A percentile compares a stretch with the other conserved stretches of the same genome.
These are phyloP conservation scores for Paramuricea clavata DNA, from an alignment of 92 coral and sea anemone genomes.

Conservation along the genomic window DNA sequence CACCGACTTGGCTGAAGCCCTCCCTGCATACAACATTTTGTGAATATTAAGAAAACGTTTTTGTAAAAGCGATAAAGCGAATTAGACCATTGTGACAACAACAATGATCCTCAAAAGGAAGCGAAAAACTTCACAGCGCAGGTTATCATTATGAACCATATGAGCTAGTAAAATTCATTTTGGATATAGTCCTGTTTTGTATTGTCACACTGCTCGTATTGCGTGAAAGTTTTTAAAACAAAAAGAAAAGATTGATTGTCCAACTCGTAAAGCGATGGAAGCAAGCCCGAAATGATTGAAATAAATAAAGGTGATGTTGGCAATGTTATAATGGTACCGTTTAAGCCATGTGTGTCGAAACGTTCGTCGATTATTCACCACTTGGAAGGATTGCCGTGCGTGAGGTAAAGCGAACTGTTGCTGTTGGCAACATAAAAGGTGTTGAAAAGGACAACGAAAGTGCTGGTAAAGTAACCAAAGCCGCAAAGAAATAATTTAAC, in stretches of 20 bases:
- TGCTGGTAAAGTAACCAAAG: too few relatives aligned
- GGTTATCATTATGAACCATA: conserved; percentile 83
- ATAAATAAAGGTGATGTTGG: conserved; percentile 94
- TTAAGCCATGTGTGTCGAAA: conserved; percentile 91
- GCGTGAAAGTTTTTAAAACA: conserved; percentile 85
- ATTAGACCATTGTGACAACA: conserved; percentile 83
- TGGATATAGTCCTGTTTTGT: conserved; percentile 93
- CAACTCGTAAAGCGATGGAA: conserved; percentile 75
- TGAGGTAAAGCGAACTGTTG: conserved; percentile 98
- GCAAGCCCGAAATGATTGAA: conserved; percentile 74
- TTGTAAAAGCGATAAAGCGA: conserved; percentile 86
- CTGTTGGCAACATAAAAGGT: conserved; percentile 88
- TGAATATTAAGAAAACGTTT: conserved; percentile 91
- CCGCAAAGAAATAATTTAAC: too few relatives aligned
- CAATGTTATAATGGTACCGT: conserved; percentile 65
- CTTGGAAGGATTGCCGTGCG: conserved; percentile 98
- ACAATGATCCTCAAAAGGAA: conserved; percentile 79
- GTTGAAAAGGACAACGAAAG: conserved; percentile 71
- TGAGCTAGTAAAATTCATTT: conserved; percentile 93
- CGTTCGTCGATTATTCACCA: conserved; percentile 74
- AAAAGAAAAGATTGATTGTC: conserved; percentile 84
- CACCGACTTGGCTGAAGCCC: conserved; percentile 85
- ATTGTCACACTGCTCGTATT: too few relatives aligned
- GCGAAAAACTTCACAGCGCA: conserved; percentile 58
- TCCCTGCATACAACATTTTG: conserved; percentile 95